These are phyloP conservation scores for Danio tinwini DNA, from an alignment of 2,797 vertebrate genomes.

Conservation along the genomic window DNA sequence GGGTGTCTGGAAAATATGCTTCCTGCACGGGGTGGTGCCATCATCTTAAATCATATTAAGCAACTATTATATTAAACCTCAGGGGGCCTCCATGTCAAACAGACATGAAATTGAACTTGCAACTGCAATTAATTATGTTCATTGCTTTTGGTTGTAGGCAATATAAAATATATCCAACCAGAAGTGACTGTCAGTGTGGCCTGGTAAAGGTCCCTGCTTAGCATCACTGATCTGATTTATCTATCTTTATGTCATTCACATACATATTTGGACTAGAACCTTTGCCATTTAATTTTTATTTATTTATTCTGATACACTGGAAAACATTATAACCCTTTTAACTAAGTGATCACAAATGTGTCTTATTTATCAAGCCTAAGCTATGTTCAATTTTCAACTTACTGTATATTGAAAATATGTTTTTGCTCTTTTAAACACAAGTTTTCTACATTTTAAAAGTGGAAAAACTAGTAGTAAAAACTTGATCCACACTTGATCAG, in stretches of 20 bases:
- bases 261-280: neutral
- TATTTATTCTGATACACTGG: neutral
- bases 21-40: neutral
- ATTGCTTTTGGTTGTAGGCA: neutral
- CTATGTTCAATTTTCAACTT: too few relatives aligned
- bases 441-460: too few relatives aligned
- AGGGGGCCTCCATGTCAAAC: slow-evolving; percentile 15
- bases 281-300: neutral
- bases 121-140: slow-evolving; percentile 1
- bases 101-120: slow-evolving; percentile 6
- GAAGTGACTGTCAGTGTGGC: neutral
- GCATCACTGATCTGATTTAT: neutral
- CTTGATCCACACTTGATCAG: too few relatives aligned
- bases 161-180: neutral
- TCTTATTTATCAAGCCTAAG: too few relatives aligned
- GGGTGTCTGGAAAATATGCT: neutral
- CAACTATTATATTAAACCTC: slow-evolving; percentile 23
- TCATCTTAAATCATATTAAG: slow-evolving; percentile 17
- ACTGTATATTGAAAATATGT: too few relatives aligned
- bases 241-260: neutral
- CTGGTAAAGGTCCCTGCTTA: neutral
- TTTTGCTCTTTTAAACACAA: too few relatives aligned
- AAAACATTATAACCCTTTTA: too few relatives aligned
- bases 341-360: too few relatives aligned
- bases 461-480: too few relatives aligned